Base-by-base conservation (phyloP, 2,888 invertebrate species). In the Alcis repandata region DNA sequence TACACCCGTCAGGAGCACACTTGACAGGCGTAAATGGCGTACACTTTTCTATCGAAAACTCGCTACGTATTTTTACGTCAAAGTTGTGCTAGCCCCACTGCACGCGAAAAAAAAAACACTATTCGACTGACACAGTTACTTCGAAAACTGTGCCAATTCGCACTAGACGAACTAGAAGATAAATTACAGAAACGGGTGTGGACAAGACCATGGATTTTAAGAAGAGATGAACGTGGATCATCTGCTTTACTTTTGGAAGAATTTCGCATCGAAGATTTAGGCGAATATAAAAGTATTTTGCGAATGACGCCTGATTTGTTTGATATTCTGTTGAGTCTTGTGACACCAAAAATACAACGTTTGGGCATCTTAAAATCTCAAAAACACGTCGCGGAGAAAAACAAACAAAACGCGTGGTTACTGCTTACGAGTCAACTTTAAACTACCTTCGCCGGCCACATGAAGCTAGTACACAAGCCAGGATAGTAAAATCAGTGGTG, bases 41-140 rank as follows among this genome's bases (percentile, higher is more conserved):
- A n/a, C n/a, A n/a, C n/a, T n/a, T n/a, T n/a, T n/a, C n/a, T n/a
- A n/a, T n/a, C n/a, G n/a, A n/a, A n/a, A n/a, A n/a, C n/a, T n/a
- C n/a, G n/a, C n/a, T n/a, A n/a, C n/a, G n/a, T n/a, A n/a, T n/a
- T n/a, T n/a, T n/a, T n/a, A n/a, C n/a, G n/a, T n/a, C n/a, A n/a
- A n/a, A n/a, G n/a, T n/a, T n/a, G n/a, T n/a, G n/a, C n/a, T n/a
- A n/a, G n/a, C n/a, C n/a, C n/a, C n/a, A n/a, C n/a, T 56, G 62
- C 56, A 51, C 17, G 33, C 62, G 54, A 6, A 62, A 63, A 43
- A 62, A 57, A 63, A 63, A 63, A 36, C 43, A 57, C 57, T 49
- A 57, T 56, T 56, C 57, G 59, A 59, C 51, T 59, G 19, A 59
- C 49, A 51, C 59, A 59, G 59, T 49, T 59, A 32, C 51, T 51